These are phyloP conservation scores for Syngnathus acus DNA, from an alignment of 2,797 vertebrate genomes.

Conservation along the genomic window DNA sequence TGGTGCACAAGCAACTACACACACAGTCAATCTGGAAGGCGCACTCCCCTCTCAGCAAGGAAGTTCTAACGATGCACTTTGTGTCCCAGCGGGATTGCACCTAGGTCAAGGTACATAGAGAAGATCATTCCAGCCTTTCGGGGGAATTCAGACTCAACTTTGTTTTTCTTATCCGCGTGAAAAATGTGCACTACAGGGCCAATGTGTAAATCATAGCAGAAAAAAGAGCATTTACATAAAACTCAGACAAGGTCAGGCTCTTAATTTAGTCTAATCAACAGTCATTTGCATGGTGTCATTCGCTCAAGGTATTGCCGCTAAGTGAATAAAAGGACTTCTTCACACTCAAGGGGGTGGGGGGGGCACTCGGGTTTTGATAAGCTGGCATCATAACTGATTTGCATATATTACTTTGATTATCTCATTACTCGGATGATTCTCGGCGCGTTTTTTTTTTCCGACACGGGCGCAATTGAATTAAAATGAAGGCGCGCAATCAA, in stretches of 20 bases:
- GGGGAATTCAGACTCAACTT: constrained; percentile 34
- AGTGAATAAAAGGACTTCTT: constrained; percentile 99
- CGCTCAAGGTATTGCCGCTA: constrained; percentile 99
- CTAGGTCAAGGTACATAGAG: constrained; percentile 52
- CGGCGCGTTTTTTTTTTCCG: constrained; percentile 77
- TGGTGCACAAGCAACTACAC: constrained; percentile 22
- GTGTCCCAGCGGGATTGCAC: constrained; percentile 53
- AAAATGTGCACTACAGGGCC: constrained; percentile 41
- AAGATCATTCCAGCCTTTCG: constrained; percentile 5
- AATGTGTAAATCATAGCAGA: constrained; percentile 44
- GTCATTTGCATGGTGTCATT: constrained; percentile 99
- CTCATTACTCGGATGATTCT: constrained; percentile 98
- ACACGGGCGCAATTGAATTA: constrained; percentile 86
- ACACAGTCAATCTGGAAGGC: constrained; percentile 50
- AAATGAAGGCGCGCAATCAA: constrained; percentile 77
- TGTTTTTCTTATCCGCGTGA: constrained; percentile 35
- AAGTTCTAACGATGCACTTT: constrained; percentile 67
- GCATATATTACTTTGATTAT: constrained; percentile 99
- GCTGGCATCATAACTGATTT: constrained; percentile 98
- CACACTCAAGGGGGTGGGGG: constrained; percentile 83
- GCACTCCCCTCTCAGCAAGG: constrained; percentile 67
- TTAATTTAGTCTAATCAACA: constrained; percentile 99
- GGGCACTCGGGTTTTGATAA: constrained; percentile 98
- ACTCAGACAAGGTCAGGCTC: constrained; percentile 99
- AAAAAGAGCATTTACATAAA: constrained; percentile 97